phyloP scores from a whole-genome alignment of 1,140 invertebrate genomes.

The Rhysida immarginata region DNA sequence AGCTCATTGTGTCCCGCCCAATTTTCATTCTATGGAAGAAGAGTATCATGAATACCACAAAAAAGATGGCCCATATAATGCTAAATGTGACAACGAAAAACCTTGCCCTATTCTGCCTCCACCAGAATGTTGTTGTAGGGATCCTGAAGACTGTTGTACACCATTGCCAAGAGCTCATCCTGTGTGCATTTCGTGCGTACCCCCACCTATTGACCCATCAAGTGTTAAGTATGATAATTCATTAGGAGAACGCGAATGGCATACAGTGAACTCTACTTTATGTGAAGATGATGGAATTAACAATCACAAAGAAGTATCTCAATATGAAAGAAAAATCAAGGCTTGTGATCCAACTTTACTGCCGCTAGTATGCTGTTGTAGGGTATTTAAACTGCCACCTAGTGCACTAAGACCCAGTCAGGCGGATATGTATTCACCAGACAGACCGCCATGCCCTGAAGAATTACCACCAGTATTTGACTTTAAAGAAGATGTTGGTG shows the following conservation, averaged over 20 bases:
- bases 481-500: not conserved
- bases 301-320: not conserved
- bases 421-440: not conserved
- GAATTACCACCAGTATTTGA: not conserved
- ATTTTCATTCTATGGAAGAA: not conserved
- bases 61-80: not conserved
- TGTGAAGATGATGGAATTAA: not conserved
- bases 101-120: not conserved
- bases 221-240: not conserved
- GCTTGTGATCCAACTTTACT: not conserved
- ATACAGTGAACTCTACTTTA: not conserved
- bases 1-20: not conserved
- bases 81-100: not conserved
- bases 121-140: not conserved
- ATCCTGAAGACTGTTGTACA: not conserved
- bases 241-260: not conserved
- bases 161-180: not conserved
- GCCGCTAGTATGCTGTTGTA: not conserved
- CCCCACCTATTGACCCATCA: not conserved
- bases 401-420: not conserved
- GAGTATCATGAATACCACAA: not conserved
- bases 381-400: not conserved
- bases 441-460: not conserved
- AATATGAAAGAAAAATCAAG: not conserved
- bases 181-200: not conserved